Base-by-base conservation (phyloP, 2,888 invertebrate genomes). In the Macrophya annulata region DNA sequence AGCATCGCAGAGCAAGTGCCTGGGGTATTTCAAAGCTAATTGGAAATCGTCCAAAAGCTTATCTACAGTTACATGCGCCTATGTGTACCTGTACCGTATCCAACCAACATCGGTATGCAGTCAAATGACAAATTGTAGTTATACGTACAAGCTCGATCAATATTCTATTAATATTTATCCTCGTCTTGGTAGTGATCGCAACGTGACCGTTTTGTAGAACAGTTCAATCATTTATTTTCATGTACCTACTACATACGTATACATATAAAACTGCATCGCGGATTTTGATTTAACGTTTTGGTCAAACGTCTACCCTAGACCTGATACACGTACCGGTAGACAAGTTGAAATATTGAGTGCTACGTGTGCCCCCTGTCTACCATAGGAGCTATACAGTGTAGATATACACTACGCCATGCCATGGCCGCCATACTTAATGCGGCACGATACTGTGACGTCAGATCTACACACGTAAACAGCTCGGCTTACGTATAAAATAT, bases 381-480 rank as follows among this genome's bases (percentile, higher is more conserved):
- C 81, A 65, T 83, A n/a, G 21, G 68, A 31, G 31, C 48, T 43
- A 21, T 79, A 79, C 31, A 43, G 6, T 68, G 12, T 68, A 68
- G 68, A 37, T 68, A n/a, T 62, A 37, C 51, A 37, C 81, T 74
- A 68, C 10, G 81, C 68, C 31, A 87, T 86, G 85, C 48, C 48
- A 87, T 86, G 85, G 87, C 89, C 87, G 88, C 88, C 88, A 88
- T 88, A 86, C 87, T 89, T 87, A 88, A 88, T 89, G 89, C 88
- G 88, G 87, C 89, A 89, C 89, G 89, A 89, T 85, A 89, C 85
- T 87, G 86, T 89, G 88, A 89, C 89, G 89, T 89, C 88, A 88
- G 85, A 85, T 87, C 87, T 88, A 86, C 87, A 88, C 88, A 87
- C 86, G 87, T 85, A 85, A 79, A 81, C 85, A 83, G 83, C 62